Conservation (phyloP, 2,113 vertebrate genomes). For the Mustelus asterias region DNA sequence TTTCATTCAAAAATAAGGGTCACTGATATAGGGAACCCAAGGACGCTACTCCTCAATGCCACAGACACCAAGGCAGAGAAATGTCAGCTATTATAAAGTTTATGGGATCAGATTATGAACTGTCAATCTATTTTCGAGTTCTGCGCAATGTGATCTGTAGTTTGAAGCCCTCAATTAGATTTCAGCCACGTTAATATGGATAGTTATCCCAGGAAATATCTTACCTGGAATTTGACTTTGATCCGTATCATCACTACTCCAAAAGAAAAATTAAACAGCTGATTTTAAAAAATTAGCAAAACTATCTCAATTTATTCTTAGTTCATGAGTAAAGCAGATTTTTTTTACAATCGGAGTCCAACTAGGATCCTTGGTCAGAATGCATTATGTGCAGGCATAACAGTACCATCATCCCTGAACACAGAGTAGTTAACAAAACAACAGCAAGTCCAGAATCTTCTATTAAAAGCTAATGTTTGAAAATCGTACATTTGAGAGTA, state of each 20-base stretch:
- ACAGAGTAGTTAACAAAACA: neutral
- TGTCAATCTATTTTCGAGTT: neutral
- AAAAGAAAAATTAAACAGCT: conserved; percentile 17
- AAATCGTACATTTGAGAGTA: neutral
- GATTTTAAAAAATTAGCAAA: neutral
- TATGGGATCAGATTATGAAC: neutral
- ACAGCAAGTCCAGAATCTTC: neutral
- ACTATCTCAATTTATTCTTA: neutral
- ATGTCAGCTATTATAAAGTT: neutral
- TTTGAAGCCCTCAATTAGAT: neutral
- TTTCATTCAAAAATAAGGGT: neutral
- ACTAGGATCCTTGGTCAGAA: neutral
- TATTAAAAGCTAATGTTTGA: neutral
- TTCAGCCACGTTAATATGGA: neutral
- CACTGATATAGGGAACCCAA: neutral
- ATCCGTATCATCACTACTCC: neutral
- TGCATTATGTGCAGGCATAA: neutral
- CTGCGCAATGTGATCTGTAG: neutral
- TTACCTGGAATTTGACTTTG: neutral
- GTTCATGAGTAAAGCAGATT: neutral
- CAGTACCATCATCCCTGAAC: neutral
- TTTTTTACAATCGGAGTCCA: neutral
- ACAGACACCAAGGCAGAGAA: neutral
- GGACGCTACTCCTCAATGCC: neutral
- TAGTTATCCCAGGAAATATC: neutral